Conservation (phyloP, 2,113 vertebrate species). For the Rhinopomastus cyanomelas region DNA sequence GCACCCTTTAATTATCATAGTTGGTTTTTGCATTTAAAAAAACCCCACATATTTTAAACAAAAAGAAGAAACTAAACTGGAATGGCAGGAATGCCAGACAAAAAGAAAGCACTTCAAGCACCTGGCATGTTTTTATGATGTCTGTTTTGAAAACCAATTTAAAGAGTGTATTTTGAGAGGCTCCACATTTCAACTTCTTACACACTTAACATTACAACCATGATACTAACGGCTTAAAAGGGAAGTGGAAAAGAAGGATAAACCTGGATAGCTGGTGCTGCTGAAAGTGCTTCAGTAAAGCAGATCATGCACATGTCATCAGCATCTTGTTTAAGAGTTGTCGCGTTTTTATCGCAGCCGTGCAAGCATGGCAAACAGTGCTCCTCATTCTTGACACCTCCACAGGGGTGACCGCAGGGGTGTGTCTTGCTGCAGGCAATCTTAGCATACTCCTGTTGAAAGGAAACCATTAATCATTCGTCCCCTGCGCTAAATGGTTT, state of each 20-base stretch:
- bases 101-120: not conserved
- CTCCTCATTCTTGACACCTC: conserved; percentile 95
- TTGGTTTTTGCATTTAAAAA: not conserved
- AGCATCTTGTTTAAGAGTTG: conserved; percentile 93
- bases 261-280: conserved; percentile 97
- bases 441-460: conserved; percentile 90
- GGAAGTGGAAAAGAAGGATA: not conserved
- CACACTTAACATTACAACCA: not conserved
- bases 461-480: not conserved
- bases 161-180: not conserved
- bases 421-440: conserved; percentile 96
- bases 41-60: not conserved
- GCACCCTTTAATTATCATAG: not conserved
- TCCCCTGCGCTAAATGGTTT: not conserved
- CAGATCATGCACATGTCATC: conserved; percentile 99
- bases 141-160: not conserved
- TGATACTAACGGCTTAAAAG: not conserved
- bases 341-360: conserved; percentile 89
- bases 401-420: conserved; percentile 92
- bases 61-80: not conserved
- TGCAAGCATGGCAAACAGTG: conserved; percentile 92
- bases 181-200: not conserved
- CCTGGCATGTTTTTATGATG: accelerated
- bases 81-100: not conserved
- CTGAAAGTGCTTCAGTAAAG: conserved; percentile 97